A percentile compares a stretch with the other conserved stretches of the same genome.
These are phyloP conservation scores for Dryocosmus kuriphilus DNA, from an alignment of 2,888 invertebrate species.

Conservation along the genomic window DNA sequence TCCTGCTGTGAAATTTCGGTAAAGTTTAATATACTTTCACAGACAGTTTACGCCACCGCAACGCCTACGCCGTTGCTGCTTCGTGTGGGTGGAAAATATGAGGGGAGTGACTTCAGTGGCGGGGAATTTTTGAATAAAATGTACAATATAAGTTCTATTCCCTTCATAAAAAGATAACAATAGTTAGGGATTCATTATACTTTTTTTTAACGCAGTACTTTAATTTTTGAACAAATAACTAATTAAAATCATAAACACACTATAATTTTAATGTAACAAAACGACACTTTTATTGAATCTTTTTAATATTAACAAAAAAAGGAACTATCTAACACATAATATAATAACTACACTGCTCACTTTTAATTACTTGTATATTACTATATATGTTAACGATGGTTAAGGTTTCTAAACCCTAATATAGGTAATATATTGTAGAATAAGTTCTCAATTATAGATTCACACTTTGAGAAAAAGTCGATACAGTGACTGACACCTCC, in stretches of 20 bases:
- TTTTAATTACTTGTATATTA: neutral
- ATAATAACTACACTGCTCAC: neutral
- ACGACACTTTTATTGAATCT: neutral
- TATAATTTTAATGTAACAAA: neutral
- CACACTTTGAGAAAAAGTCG: neutral
- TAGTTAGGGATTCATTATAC: no score
- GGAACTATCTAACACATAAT: neutral
- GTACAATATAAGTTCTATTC: neutral
- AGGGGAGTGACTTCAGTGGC: neutral
- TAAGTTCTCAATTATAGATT: neutral
- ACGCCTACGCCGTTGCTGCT: neutral
- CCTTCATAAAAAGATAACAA: no score
- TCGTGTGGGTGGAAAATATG: no score
- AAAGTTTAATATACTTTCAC: neutral
- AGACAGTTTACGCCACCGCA: neutral
- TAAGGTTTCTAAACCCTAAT: neutral
- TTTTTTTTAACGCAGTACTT: no score
- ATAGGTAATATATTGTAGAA: neutral
- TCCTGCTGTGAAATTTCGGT: no score
- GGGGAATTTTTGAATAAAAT: conserved; percentile 1
- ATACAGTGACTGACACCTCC: conserved; percentile 3
- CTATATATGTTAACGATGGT: neutral
- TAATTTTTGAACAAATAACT: no score
- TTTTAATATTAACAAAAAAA: neutral
- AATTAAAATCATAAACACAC: neutral